A percentile compares a stretch with the other conserved stretches of the same genome.
Conservation (phyloP, 2,797 vertebrate species). For the Harpagifer antarcticus region DNA sequence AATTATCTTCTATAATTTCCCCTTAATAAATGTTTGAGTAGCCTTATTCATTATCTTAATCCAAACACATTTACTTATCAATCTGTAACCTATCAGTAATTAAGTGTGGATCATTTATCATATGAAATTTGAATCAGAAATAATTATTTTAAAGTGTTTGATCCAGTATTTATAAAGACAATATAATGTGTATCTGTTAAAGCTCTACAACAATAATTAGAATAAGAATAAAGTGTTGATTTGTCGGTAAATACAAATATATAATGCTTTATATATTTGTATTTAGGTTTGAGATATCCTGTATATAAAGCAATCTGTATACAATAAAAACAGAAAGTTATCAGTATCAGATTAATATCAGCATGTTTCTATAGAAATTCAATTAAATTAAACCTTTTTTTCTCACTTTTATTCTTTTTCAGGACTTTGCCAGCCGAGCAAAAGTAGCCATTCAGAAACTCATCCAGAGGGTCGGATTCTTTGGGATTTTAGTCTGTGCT, state of each 20-base stretch:
- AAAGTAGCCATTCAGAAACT: slow-evolving; percentile 88
- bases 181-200: not conserved
- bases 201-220: not conserved
- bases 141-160: not conserved
- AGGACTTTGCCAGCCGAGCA: slow-evolving; percentile 89
- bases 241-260: not conserved
- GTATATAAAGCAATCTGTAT: not conserved
- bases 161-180: not conserved
- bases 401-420: slow-evolving; percentile 35
- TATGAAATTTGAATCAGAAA: not conserved
- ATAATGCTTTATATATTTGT: no score
- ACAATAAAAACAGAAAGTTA: not conserved
- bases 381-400: slow-evolving; percentile 10
- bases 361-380: not conserved
- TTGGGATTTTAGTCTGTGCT: slow-evolving; percentile 91
- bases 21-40: not conserved
- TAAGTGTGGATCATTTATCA: not conserved
- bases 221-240: not conserved
- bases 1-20: not conserved
- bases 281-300: not conserved
- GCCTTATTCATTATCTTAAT: not conserved
- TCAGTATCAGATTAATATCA: slow-evolving; percentile 6
- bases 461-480: slow-evolving; percentile 91
- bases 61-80: not conserved
- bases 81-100: not conserved